Evolutionary conservation across 2,888 invertebrate genomes (phyloP).

Genomic region (Phyllotreta cruciferae): DNA sequence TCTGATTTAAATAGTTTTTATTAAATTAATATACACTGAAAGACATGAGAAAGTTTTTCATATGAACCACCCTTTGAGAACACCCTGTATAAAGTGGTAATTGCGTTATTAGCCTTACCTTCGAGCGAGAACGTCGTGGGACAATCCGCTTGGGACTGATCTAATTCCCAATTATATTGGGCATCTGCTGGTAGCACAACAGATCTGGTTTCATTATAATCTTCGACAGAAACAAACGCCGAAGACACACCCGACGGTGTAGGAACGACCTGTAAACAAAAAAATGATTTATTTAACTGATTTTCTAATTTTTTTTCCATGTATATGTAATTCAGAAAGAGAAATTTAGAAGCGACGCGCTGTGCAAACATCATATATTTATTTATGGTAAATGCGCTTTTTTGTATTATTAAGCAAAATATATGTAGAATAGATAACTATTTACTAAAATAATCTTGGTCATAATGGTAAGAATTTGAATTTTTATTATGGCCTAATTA

Average conservation of each 20-base stretch:
- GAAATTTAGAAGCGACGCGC: too few relatives aligned
- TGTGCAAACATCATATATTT: too few relatives aligned
- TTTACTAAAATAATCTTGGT: too few relatives aligned
- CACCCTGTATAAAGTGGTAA: background rate
- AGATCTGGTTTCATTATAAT: conserved; percentile 49
- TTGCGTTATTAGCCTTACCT: conserved; percentile 47
- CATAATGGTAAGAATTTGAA: too few relatives aligned
- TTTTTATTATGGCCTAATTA: too few relatives aligned
- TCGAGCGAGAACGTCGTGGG: conserved; percentile 46
- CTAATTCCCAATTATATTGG: conserved; percentile 32
- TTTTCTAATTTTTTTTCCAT: background rate
- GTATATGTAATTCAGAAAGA: too few relatives aligned
- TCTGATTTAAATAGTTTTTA: too few relatives aligned
- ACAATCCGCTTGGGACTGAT: conserved; percentile 43
- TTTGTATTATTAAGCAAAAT: too few relatives aligned
- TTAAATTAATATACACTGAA: too few relatives aligned
- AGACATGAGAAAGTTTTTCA: too few relatives aligned
- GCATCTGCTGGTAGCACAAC: conserved; percentile 11
- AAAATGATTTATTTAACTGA: background rate
- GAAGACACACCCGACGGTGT: conserved; percentile 47
- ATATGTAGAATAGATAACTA: too few relatives aligned
- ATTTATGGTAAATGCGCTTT: too few relatives aligned
- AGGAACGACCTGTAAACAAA: conserved; percentile 30
- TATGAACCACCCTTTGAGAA: background rate
- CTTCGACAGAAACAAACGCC: conserved; percentile 57